Base-by-base conservation (phyloP, 2,888 invertebrate genomes). In the Cloeon dipterum region DNA sequence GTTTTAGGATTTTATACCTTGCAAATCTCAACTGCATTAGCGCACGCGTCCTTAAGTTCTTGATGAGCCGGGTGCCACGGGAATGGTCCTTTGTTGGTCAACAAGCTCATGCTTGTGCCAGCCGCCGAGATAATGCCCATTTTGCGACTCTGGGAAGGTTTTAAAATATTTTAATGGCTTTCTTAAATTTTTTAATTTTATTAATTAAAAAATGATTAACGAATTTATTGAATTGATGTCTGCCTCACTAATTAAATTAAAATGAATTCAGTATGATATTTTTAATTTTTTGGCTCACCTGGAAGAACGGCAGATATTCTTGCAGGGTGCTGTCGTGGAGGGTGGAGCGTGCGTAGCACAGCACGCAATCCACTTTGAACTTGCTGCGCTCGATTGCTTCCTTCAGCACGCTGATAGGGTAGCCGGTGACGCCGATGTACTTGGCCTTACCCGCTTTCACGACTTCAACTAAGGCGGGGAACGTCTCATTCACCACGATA, bases 351-450 rank as follows among this genome's bases (percentile, higher is more conserved):
- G 77, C 63, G 51, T 91, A 93, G 1, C 74, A 71, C 14, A 91
- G 61, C 16, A 88, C 56, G 2, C 71, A 63, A 21, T 76, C 70
- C 40, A 86, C 71, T 43, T 66, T 65, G 4, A 74, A 60, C 42
- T 52, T 61, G 50, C 62, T 49, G 39, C 62, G 67, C 47, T 75
- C 68, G 5, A 85, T 57, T 32, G 78, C 67, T 45, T 79, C 75
- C 54, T 74, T 73, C 48, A 93, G 61, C 18, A 70, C 60, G 0
- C 70, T 68, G 7, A 91, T 57, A 2, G 85, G 78, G 56, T 93
- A 93, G 14, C 77, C 81, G 0, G 89, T 88, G 8, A 91, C 56
- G 1, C 93, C 93, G 43, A 93, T 83, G 51, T 65, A 76, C 42
- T 66, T 68, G 0, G 76, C 78, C 49, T 66, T 65, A 7, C 64